Evolutionary conservation across 2,113 vertebrate species (phyloP), one percentile per base, ranked within the genome.

Genomic region (Australoheros scitulus): DNA sequence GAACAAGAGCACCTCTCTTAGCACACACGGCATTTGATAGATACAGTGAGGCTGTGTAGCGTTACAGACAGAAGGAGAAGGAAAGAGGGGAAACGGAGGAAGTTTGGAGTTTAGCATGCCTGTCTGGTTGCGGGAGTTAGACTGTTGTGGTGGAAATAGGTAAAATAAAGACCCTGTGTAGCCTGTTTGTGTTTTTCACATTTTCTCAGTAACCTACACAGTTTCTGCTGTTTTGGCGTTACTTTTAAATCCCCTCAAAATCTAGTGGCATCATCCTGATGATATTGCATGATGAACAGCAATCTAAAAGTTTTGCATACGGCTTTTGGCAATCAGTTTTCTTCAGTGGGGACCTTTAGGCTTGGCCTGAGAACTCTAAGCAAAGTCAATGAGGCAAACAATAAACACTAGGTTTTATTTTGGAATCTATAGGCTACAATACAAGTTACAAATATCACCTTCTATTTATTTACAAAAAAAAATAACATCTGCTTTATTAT

Each of bases 1-100:
- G 85, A 89, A 88, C 89, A 91, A 90, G 84, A 88, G 77, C 65
- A 1, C 77, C 87, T 84, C 89, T 88, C 64, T 84, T 56, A 64
- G 77, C 74, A 77, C 77, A 81, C 76, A 57, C 24, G 11, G 61
- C 61, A 72, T 89, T 90, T 81, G 84, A 79, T 17, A 79, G 87
- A 83, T 83, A 82, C 77, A 87, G 77, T 79, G 75, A 79, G 78
- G 76, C 64, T 86, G 79, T 77, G 76, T 60, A 74, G 18, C 41
- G 58, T 82, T 80, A 59, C 75, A 83, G 20, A 75, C 52, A 6
- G 61, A 77, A 14, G 32, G 7, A 26, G 24, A 34, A 55, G 68
- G 68, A 72, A 72, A 18, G 29, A 26, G 26, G 26, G 26, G 68
- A 55, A 52, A 52, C 29, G 18, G 47, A 50, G 38, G 61, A 72